Conservation (phyloP, 2,888 invertebrate species). For the Dryobota labecula region DNA sequence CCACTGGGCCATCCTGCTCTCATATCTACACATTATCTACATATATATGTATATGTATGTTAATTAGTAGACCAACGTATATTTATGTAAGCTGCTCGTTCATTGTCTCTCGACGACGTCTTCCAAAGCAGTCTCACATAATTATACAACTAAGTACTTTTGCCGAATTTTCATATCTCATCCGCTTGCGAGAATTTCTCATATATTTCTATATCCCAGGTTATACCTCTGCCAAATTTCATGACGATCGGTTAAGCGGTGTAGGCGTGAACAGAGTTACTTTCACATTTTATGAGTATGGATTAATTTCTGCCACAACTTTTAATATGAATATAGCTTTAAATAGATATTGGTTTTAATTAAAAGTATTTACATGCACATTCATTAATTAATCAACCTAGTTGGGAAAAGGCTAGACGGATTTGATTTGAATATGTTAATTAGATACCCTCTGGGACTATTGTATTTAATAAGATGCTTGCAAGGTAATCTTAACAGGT, state of each 20-base stretch:
- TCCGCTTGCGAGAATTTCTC: neutral
- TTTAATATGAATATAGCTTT: neutral
- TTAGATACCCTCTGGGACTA: neutral
- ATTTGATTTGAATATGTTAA: too few relatives aligned
- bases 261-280: too few relatives aligned
- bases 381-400: conserved; percentile 15
- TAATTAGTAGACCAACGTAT: too few relatives aligned
- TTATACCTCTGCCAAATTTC: too few relatives aligned
- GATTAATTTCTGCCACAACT: neutral
- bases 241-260: too few relatives aligned
- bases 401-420: too few relatives aligned
- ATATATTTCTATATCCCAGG: too few relatives aligned
- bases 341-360: neutral
- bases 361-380: conserved; percentile 6
- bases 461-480: conserved; percentile 8
- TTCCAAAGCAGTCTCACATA: conserved; percentile 3
- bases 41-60: too few relatives aligned
- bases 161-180: conserved; percentile 1
- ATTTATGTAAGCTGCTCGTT: too few relatives aligned
- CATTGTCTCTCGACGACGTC: neutral
- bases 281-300: too few relatives aligned
- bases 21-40: too few relatives aligned
- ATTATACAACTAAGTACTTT: neutral
- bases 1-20: too few relatives aligned
- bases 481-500: neutral